Conservation (phyloP, 2,113 vertebrate genomes). For the Jaculus jaculus region DNA sequence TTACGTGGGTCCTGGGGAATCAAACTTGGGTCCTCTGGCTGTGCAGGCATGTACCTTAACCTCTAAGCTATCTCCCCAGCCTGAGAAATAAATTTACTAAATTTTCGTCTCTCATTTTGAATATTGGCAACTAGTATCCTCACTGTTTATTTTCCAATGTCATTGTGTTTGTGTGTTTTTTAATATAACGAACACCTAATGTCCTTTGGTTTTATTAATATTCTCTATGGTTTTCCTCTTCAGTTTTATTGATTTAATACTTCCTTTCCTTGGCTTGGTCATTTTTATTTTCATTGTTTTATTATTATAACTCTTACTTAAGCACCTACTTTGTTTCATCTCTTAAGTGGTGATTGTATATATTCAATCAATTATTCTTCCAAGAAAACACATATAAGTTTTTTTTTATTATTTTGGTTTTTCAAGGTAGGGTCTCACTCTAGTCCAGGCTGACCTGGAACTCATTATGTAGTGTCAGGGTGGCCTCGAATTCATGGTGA, state of each 20-base stretch:
- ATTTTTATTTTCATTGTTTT: slow-evolving; percentile 2
- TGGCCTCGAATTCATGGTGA: no score
- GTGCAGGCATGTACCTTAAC: no score
- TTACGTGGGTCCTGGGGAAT: no score
- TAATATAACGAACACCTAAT: background rate
- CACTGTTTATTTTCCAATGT: background rate
- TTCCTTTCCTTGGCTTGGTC: background rate
- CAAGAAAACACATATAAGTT: background rate
- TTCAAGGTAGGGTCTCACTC: no score
- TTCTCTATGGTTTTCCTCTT: slow-evolving; percentile 17
- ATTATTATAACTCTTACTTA: background rate
- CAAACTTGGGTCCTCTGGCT: no score
- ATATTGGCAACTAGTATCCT: background rate
- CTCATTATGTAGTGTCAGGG: no score
- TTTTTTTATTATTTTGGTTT: no score
- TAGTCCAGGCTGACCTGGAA: no score
- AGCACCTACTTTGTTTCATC: background rate
- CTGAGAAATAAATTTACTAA: no score
- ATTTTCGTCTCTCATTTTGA: no score
- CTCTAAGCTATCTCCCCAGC: no score
- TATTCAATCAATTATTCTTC: slow-evolving; percentile 3
- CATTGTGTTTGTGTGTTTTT: background rate
- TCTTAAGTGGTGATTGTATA: background rate
- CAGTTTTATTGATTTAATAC: background rate
- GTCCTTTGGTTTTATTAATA: background rate